These are phyloP conservation scores for Ivindomyrus marchei DNA, from an alignment of 2,113 vertebrate genomes.

Conservation along the genomic window DNA sequence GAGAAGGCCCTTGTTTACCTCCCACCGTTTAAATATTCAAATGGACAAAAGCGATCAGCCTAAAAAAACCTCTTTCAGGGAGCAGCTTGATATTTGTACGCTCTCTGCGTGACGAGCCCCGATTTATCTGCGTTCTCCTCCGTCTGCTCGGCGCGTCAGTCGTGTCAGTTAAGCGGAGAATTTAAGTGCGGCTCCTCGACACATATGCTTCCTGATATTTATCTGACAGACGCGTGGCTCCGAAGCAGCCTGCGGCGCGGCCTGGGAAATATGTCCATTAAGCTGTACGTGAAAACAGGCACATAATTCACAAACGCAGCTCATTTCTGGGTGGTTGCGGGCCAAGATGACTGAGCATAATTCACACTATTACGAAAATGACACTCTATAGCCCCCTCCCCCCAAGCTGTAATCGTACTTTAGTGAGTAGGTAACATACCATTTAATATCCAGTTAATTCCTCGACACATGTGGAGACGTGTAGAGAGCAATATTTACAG, in stretches of 20 bases:
- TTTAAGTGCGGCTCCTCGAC: background rate
- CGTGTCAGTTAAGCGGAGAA: slow-evolving; percentile 5
- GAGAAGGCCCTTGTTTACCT: background rate
- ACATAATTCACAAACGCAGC: background rate
- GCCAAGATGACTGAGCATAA: background rate
- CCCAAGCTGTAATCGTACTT: background rate
- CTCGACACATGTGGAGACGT: background rate
- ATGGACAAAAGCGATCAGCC: slow-evolving; percentile 14
- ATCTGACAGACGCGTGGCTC: background rate
- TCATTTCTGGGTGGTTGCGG: background rate
- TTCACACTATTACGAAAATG: background rate
- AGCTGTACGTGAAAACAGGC: background rate
- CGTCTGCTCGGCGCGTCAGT: background rate
- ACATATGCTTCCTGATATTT: background rate
- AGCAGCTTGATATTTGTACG: background rate
- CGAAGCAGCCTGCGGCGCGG: background rate
- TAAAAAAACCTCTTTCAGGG: background rate
- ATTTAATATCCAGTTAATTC: background rate
- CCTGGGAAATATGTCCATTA: background rate
- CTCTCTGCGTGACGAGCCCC: background rate
- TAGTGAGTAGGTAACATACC: background rate
- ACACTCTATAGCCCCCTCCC: background rate
- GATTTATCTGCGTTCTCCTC: slow-evolving; percentile 1
- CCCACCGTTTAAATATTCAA: slow-evolving; percentile 14
- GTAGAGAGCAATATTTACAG: background rate